Base-by-base conservation (phyloP, 2,113 vertebrate genomes). In the Martes martes region DNA sequence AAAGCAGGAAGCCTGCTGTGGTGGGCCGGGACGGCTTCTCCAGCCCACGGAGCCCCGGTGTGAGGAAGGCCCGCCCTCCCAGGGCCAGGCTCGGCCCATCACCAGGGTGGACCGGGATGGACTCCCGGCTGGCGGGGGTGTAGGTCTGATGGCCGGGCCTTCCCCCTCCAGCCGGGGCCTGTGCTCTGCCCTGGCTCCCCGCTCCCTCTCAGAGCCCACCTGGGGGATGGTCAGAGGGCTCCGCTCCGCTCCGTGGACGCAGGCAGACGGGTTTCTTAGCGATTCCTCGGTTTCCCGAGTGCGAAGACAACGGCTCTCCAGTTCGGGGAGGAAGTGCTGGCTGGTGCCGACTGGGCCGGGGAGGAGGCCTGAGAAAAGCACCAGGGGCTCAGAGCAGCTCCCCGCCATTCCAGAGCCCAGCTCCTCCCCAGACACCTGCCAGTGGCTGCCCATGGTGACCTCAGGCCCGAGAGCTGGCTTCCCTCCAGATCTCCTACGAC, bases 171-270 rank as follows among this genome's bases (percentile, higher is more conserved):
- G 7, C 23, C 0, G 24, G 4, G 57, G 57, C 24, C 67, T 14
- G 23, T n/a, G 55, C 39, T 16, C 1, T 0, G 11, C 10, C 31
- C n/a, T 39, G 16, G 2, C 4, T 10, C 23, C 57, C 65, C 15
- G 10, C 33, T 59, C 8, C 55, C 21, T 63, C 55, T 31, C 21
- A 0, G 52, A 80, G 87, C 52, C 87, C 42, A 1, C 73, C 45
- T 23, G 2, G 13, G 13, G 21, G 47, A 1, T 1, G 21, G 26
- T 45, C 36, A 6, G 67, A 26, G 65, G 63, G 31, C 55, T 42
- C 39, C 0, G 0, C 55, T 42, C 39, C 0, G 0, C 47, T n/a
- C 13, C 0, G 31, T 4, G 81, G 21, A 7, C 3, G 0, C 73
- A 1, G 4, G 3, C 16, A 28, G 57, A 14, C 21, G 16, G 2